phyloP scores from a whole-genome alignment of 2,113 vertebrate genomes.

The Cyrtonyx montezumae region DNA sequence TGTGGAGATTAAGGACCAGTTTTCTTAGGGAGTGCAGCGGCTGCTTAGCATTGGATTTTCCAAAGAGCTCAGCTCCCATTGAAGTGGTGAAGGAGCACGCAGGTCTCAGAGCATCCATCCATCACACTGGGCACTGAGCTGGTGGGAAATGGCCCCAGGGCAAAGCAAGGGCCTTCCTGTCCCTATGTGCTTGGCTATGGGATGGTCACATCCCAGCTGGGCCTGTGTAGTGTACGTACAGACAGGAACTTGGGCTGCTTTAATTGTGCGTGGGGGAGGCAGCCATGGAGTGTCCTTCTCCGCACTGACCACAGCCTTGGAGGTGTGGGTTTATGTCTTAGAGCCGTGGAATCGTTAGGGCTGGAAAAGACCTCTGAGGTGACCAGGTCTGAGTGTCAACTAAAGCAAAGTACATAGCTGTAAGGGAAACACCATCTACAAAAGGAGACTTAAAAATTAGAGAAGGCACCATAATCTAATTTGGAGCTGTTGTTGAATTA shows the following conservation, averaged over 20 bases:
- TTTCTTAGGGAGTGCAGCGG: background rate
- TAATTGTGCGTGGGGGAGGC: background rate
- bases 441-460: background rate
- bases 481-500: background rate
- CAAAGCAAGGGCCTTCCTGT: background rate
- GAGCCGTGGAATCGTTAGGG: background rate
- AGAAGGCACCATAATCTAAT: fast-evolving
- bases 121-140: fast-evolving
- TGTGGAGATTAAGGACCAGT: slow-evolving; percentile 53
- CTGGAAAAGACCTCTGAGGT: background rate
- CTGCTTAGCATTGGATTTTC: slow-evolving; percentile 8
- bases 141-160: background rate
- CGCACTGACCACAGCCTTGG: fast-evolving
- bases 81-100: background rate
- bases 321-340: fast-evolving
- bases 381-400: too few relatives aligned
- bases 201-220: background rate
- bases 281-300: fast-evolving
- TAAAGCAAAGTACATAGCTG: background rate
- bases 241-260: fast-evolving
- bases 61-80: background rate
- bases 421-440: background rate
- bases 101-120: background rate
- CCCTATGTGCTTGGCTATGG: fast-evolving
- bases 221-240: fast-evolving